Percentiles rank a stretch among this genome's conserved stretches.
phyloP scores from a whole-genome alignment of 2,797 vertebrate species.

The Malurus splendens region DNA sequence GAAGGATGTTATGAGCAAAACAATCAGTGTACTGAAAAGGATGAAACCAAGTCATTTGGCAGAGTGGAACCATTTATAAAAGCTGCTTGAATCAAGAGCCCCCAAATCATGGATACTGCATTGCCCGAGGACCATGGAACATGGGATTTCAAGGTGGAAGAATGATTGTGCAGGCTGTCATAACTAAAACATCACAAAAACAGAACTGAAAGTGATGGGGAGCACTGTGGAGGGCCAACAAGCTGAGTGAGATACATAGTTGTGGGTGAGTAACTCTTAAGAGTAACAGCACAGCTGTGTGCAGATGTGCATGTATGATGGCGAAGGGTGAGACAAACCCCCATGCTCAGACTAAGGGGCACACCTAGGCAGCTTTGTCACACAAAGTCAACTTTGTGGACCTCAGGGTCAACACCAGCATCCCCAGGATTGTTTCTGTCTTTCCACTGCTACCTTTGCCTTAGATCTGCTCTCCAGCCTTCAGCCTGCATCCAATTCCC shows the following conservation, averaged over 20 bases:
- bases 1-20: neutral
- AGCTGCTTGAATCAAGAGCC: neutral
- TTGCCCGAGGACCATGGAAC: neutral
- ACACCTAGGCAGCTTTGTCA: neutral
- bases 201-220: neutral
- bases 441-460: neutral
- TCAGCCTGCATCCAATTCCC: neutral
- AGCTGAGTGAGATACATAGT: accelerated
- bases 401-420: neutral
- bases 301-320: neutral
- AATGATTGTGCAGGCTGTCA: neutral
- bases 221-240: neutral
- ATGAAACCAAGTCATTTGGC: neutral
- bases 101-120: neutral
- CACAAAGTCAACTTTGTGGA: neutral
- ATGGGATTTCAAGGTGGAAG: neutral
- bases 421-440: neutral
- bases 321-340: neutral
- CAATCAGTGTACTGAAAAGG: neutral
- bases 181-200: neutral
- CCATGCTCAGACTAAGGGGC: neutral
- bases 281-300: neutral
- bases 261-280: neutral
- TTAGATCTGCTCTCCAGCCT: neutral
- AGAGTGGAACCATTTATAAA: slow-evolving; percentile 1